Evolutionary conservation across 2,797 vertebrate species (phyloP), one percentile per base, ranked within the genome.

Genomic region (Chrosomus eos): DNA sequence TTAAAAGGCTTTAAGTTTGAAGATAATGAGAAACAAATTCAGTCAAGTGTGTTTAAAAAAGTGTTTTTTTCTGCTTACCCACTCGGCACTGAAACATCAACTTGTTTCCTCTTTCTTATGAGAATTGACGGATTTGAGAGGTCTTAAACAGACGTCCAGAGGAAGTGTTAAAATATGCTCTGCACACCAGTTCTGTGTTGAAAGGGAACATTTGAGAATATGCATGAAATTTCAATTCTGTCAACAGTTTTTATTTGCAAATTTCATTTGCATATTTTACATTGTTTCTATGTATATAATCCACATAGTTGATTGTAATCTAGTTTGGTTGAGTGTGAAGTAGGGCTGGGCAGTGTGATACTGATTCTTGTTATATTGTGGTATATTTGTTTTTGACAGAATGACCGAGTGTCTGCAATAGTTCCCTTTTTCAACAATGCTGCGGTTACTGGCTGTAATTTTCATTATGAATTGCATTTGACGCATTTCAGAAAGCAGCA

Each of bases 21-120:
- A 58, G 19, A 75, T 75, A 19, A 48, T 23, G 40, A 80, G 40
- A 80, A 80, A 23, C 40, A 45, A 64, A 28, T 21, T 31, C 51
- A 38, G 31, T n/a, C 31, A 36, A 58, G 31, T 58, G 72, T 53
- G 28, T 31, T 11, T 33, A 51, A 9, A 40, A 40, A 10, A 1
- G 16, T 16, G 85, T 85, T 74, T 86, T 85, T 67, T 60, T 62
- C 76, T 88, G 89, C 89, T 90, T 90, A 86, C 86, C 38, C 80
- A 38, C 80, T 53, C 26, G 60, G 64, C 79, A 45, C 79, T 86
- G 43, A 14, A 48, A 66, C 77, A 58, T 90, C 82, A 88, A 43
- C 0, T 19, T 53, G 84, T 67, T 90, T 90, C 88, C 88, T 87
- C 70, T 88, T 48, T 74, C 70, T 38, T 74, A 74, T 83, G 76